phyloP scores from a whole-genome alignment of 2,113 vertebrate species.

The Maccullochella peelii region DNA sequence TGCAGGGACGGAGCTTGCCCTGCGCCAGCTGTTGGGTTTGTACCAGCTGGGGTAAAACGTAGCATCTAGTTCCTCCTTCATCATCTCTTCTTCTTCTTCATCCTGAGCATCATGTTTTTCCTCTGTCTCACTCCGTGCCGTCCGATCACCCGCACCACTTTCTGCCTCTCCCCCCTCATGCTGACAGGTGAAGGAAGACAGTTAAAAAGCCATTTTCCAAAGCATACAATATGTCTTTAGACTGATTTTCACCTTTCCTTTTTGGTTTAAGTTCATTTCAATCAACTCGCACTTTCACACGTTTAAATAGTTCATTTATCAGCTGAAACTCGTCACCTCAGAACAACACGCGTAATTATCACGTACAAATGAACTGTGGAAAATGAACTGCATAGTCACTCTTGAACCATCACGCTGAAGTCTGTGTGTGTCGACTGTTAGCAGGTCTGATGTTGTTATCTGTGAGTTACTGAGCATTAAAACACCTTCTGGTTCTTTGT shows the following conservation, averaged over 20 bases:
- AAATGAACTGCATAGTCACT: background rate
- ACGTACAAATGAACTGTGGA: background rate
- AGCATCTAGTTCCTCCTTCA: constrained; percentile 22
- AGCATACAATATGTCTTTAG: background rate
- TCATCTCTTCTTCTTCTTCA: constrained; percentile 14
- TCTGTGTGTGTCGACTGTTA: too few relatives aligned
- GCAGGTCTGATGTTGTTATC: background rate
- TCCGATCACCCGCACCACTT: constrained; percentile 8
- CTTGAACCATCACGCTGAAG: background rate
- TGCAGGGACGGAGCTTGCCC: background rate
- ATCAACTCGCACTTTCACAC: background rate
- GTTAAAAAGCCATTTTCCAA: background rate
- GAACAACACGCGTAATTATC: background rate
- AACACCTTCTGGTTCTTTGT: too few relatives aligned
- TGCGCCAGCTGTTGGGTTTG: constrained; percentile 39
- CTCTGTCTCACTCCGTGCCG: background rate
- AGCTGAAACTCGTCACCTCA: background rate
- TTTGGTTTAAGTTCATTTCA: background rate
- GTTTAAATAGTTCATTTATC: background rate
- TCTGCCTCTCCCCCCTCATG: constrained; percentile 6
- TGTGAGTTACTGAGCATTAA: background rate
- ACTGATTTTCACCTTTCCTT: background rate
- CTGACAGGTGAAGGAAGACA: constrained; percentile 38
- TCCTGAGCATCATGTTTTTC: background rate
- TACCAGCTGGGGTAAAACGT: constrained; percentile 62